Conservation (phyloP, 2,888 invertebrate genomes). For the Belgica antarctica region DNA sequence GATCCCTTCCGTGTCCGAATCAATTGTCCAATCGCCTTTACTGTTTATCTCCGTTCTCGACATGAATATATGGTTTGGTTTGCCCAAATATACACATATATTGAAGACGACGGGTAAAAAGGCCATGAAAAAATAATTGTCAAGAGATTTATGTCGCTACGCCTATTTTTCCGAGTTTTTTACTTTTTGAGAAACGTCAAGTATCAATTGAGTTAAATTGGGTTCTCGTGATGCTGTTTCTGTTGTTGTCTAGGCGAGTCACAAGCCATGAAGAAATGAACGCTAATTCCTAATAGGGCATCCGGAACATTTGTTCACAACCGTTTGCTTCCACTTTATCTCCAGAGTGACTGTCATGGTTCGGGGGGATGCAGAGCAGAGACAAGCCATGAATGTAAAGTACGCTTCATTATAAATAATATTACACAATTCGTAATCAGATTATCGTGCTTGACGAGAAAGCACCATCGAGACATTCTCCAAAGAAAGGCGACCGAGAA, state of each 20-base stretch:
- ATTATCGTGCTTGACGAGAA: slow-evolving; percentile 33
- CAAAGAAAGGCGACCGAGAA: no score
- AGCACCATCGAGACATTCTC: not conserved
- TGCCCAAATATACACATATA: not conserved
- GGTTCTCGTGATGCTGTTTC: not conserved
- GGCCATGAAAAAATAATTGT: slow-evolving; percentile 32
- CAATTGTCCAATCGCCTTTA: slow-evolving; percentile 3
- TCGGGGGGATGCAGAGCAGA: not conserved
- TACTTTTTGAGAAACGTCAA: not conserved
- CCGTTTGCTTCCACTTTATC: not conserved
- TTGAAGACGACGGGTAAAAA: not conserved
- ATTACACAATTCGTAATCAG: slow-evolving; percentile 32
- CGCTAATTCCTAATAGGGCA: slow-evolving; percentile 13
- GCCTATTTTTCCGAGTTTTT: not conserved
- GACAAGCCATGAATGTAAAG: slow-evolving; percentile 22
- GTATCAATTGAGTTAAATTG: slow-evolving; percentile 21
- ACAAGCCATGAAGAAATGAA: not conserved
- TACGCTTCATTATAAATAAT: slow-evolving; percentile 36
- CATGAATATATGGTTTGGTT: not conserved
- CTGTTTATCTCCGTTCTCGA: not conserved
- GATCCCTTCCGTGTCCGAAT: slow-evolving; percentile 6
- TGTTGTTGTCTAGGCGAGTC: slow-evolving; percentile 1
- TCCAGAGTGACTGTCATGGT: slow-evolving; percentile 17
- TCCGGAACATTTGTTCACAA: not conserved
- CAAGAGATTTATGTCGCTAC: slow-evolving; percentile 36